Base-by-base conservation (phyloP, 2,113 vertebrate species). In the Uria lomvia region DNA sequence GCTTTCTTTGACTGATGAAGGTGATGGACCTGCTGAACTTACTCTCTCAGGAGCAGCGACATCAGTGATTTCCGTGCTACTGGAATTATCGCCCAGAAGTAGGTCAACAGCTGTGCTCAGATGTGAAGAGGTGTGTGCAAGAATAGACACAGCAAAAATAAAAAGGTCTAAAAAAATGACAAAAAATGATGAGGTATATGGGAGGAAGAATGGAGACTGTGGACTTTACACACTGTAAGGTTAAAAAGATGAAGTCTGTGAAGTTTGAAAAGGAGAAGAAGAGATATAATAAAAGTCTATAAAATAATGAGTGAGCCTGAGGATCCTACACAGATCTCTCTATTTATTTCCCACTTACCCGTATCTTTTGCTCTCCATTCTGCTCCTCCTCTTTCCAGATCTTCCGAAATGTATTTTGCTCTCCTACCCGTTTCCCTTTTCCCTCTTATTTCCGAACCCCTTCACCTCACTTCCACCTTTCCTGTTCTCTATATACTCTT, bases 21-120 rank as follows among this genome's bases (percentile, higher is more conserved):
- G 59, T 85, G 71, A 56, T 70, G 67, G 86, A 63, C 72, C 52
- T 80, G 34, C 36, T 89, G 83, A 95, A 94, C 68, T 81, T 74
- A 32, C 34, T 70, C 5, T 49, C 15, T 78, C 56, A 66, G 83
- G 73, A 2, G 0, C 77, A 87, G 56, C 7, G 0, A 94, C 52
- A 95, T 81, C 79, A 95, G 76, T 72, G 86, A 72, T 93, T 92
- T 94, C 80, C 80, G 86, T 86, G 78, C 70, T 79, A 66, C 0
- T 0, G 72, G 80, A 97, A 91, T 91, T 87, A 94, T 72, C 3
- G 0, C 60, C 65, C 52, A 94, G 65, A 97, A 92, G 34, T 89
- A 84, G 94, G 94, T 95, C 84, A 97, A 97, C 88, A 96, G 88
- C 82, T 93, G 88, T 88, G 50, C 91, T 95, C 86, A 95, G 88